Conservation (phyloP, 2,113 vertebrate species). For the Corythornis cristatus region DNA sequence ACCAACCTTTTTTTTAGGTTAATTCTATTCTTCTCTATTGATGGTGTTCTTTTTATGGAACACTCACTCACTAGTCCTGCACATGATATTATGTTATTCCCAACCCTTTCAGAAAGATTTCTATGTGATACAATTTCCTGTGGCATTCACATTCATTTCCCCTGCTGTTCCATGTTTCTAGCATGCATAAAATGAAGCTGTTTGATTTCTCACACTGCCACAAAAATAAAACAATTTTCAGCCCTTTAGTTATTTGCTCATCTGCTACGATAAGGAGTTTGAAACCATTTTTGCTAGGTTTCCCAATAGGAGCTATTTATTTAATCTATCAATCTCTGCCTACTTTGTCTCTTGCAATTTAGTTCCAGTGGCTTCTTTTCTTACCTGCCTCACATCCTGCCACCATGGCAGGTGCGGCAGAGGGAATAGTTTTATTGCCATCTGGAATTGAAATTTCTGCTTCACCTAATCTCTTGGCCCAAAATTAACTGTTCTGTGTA, state of each 20-base stretch:
- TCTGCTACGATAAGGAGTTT: background rate
- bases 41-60: background rate
- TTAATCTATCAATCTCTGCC: background rate
- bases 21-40: background rate
- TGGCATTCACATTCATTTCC: background rate
- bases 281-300: background rate
- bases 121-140: background rate
- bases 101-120: background rate
- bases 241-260: background rate
- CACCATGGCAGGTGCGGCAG: background rate
- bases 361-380: background rate
- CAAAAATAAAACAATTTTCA: background rate
- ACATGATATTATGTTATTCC: background rate
- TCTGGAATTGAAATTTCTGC: conserved; percentile 16
- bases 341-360: background rate
- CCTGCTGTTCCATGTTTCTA: background rate
- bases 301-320: background rate
- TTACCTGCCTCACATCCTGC: background rate
- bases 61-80: background rate
- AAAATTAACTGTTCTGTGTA: background rate
- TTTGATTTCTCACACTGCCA: background rate
- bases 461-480: background rate
- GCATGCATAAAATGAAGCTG: background rate
- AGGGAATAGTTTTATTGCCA: background rate
- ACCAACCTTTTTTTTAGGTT: background rate